Conservation (phyloP, 2,888 invertebrate genomes). For the Augiades crinisus region DNA sequence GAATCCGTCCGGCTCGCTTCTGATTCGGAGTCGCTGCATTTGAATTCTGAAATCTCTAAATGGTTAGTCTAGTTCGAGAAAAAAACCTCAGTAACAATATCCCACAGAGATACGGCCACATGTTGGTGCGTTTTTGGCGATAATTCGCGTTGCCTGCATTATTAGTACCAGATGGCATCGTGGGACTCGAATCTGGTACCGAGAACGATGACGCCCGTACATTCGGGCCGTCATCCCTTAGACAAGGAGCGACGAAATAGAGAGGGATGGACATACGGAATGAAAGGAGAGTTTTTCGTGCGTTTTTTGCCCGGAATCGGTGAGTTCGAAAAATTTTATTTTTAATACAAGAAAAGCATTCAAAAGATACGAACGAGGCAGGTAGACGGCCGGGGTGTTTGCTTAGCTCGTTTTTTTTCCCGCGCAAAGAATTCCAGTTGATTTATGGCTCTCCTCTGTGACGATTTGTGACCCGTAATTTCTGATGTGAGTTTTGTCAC, state of each 20-base stretch:
- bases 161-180: constrained; percentile 36
- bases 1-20: constrained; percentile 12
- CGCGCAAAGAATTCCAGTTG: constrained; percentile 71
- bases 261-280: constrained; percentile 10
- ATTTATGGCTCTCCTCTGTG: constrained; percentile 72
- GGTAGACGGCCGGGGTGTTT: constrained; percentile 76
- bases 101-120: constrained; percentile 4
- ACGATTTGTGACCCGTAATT: constrained; percentile 80
- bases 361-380: constrained; percentile 76
- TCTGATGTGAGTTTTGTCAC: constrained; percentile 78
- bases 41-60: background rate
- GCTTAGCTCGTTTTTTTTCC: constrained; percentile 71
- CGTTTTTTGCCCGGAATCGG: constrained; percentile 76
- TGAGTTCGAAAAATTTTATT: constrained; percentile 75
- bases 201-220: constrained; percentile 45
- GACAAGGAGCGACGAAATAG: constrained; percentile 42
- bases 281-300: constrained; percentile 71
- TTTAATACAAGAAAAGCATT: constrained; percentile 79
- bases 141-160: constrained; percentile 21
- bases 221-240: constrained; percentile 52
- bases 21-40: background rate
- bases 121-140: background rate
- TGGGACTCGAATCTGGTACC: constrained; percentile 45
- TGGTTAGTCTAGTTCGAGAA: constrained; percentile 6
- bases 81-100: constrained; percentile 12